Conservation (phyloP, 1,140 invertebrate species). For the Aricia agestis region DNA sequence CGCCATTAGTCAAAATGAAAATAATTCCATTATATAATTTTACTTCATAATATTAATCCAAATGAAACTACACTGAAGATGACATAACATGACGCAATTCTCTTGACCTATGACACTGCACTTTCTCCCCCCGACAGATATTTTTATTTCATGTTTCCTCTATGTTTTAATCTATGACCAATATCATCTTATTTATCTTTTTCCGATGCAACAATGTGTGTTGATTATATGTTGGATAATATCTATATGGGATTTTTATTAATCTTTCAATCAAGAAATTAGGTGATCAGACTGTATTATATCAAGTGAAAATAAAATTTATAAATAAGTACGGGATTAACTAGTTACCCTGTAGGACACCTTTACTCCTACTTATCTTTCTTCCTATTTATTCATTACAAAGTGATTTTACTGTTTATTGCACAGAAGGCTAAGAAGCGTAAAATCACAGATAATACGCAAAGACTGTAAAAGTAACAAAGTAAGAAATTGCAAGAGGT, state of each 20-base stretch:
- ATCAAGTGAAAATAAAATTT: not conserved
- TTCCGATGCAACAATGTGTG: not conserved
- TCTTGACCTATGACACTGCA: slow-evolving; percentile 12
- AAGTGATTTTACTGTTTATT: not conserved
- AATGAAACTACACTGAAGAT: not conserved
- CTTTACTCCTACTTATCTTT: not conserved
- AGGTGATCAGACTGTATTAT: too few species aligned
- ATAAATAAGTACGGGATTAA: not conserved
- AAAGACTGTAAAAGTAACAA: not conserved
- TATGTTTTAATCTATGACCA: not conserved
- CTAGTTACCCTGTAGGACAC: not conserved
- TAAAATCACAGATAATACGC: not conserved
- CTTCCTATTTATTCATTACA: too few species aligned
- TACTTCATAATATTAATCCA: not conserved
- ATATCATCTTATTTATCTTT: not conserved
- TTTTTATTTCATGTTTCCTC: not conserved
- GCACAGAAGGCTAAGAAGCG: not conserved
- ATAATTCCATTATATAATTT: not conserved
- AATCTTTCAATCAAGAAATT: too few species aligned
- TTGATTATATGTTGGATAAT: not conserved
- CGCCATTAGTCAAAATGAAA: not conserved
- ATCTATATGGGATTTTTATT: not conserved
- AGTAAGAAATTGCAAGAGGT: not conserved
- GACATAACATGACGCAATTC: slow-evolving; percentile 5
- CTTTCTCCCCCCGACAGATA: not conserved